Evolutionary conservation across 2,888 invertebrate species (phyloP), one percentile per base, ranked within the genome.

Genomic region (Rhopalosiphum nymphaeae): DNA sequence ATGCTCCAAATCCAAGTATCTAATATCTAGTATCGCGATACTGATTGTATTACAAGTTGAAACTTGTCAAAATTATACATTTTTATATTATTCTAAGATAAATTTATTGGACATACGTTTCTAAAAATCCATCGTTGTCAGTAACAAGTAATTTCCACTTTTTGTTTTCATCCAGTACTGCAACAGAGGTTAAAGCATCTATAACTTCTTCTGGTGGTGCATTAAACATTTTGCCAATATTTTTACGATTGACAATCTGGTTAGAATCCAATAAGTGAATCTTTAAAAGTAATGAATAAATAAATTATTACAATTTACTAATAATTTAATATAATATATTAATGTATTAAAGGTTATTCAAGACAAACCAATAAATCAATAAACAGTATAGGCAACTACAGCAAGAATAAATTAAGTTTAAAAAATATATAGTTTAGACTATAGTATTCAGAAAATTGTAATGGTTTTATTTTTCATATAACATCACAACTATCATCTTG

Each of bases 121-220:
- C 91, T 86, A 90, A 53, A 91, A 94, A 89, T 85, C 10, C 42
- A 53, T 91, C 91, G 44, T 86, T 86, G 25, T 42, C n/a, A 0
- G 91, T 86, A 42, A 29, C 67, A 49, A 91, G 25, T 3, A 94
- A 86, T 67, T 67, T 94, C 94, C 94, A 94, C 0, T 21, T 91
- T 94, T 67, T 91, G 21, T 85, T 91, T 87, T 94, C 53, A 25
- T 94, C 91, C 29, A 94, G n/a, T 49, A 26, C 49, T 29, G 94
- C 94, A 16, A 94, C 87, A 91, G 91, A 91, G 1, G 29, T 53
- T 9, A 94, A 46, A 61, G 53, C 94, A 67, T 94, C 94, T 29
- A 53, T 86, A 67, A 94, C 94, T 94, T 94, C 94, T 53, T 94
- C 94, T 46, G 94, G 67, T 61, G 94, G 94, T 1, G 94, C 61